These are phyloP conservation scores for Xiphorhynchus erythropygius DNA, from an alignment of 2,797 vertebrate species.

Conservation along the genomic window DNA sequence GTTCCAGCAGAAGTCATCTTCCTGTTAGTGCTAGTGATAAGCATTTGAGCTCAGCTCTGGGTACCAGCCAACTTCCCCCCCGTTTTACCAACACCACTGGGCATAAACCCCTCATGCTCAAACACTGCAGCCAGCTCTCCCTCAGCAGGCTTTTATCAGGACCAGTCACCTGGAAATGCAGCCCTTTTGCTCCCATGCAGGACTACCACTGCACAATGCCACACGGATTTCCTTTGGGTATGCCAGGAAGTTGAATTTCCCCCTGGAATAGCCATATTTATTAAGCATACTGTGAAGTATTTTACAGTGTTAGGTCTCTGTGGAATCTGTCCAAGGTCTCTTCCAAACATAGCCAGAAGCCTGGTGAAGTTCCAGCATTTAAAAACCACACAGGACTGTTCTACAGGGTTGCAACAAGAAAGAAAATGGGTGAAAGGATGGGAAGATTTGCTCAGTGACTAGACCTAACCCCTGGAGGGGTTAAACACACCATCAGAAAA, in stretches of 20 bases:
- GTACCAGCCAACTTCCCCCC: background rate
- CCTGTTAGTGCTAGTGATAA: background rate
- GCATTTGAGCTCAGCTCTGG: fast-evolving
- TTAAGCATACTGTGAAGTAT: background rate
- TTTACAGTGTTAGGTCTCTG: background rate
- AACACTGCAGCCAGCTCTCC: background rate
- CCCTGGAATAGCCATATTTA: background rate
- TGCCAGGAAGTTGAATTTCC: background rate
- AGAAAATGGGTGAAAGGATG: background rate
- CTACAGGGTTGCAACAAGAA: background rate
- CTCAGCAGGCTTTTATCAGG: background rate
- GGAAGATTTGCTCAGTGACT: background rate
- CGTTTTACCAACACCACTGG: background rate
- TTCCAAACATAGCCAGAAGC: background rate
- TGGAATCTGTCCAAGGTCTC: background rate
- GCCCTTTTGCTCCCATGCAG: background rate
- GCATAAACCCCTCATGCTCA: background rate
- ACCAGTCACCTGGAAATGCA: background rate
- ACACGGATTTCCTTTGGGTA: background rate
- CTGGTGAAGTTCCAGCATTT: background rate
- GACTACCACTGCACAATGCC: background rate
- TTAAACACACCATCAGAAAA: background rate
- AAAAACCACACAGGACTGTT: background rate
- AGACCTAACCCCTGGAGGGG: background rate
- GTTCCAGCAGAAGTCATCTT: background rate